These are phyloP conservation scores for Kradibia gibbosae DNA, from an alignment of 1,140 invertebrate species.

Conservation along the genomic window DNA sequence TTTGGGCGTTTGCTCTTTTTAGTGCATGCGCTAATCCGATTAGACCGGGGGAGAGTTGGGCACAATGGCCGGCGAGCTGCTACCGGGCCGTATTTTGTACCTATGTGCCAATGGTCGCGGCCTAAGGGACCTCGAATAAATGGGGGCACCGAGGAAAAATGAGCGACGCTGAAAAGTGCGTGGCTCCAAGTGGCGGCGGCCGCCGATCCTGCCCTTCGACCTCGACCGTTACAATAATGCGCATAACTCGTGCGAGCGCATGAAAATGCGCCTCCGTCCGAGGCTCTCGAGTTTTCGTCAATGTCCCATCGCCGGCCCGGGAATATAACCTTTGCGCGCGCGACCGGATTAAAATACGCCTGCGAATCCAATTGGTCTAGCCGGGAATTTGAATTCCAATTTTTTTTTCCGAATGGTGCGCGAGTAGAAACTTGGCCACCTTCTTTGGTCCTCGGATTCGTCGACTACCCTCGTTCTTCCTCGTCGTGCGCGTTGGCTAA, in stretches of 20 bases:
- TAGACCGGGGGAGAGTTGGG: slow-evolving; percentile 51
- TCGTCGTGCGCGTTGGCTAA: too few relatives aligned
- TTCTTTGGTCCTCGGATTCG: too few relatives aligned
- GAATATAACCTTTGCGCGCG: too few relatives aligned
- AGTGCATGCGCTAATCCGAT: slow-evolving; percentile 67
- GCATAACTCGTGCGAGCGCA: background rate
- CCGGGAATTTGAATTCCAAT: too few relatives aligned
- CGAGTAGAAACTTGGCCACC: too few relatives aligned
- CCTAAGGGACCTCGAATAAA: background rate
- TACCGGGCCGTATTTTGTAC: slow-evolving; percentile 20
- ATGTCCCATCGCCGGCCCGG: background rate
- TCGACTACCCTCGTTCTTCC: too few relatives aligned
- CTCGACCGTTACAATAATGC: slow-evolving; percentile 30
- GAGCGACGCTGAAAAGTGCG: slow-evolving; percentile 6
- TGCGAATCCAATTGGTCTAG: too few relatives aligned
- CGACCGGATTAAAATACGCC: too few relatives aligned
- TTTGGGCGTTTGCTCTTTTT: slow-evolving; percentile 74
- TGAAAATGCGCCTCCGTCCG: slow-evolving; percentile 14
- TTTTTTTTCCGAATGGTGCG: too few relatives aligned
- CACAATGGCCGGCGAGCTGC: slow-evolving; percentile 54
- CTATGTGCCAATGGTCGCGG: background rate
- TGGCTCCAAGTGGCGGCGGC: background rate
- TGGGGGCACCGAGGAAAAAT: slow-evolving; percentile 6
- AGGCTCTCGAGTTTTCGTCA: background rate
- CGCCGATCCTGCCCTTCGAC: too few relatives aligned